These are phyloP conservation scores for Laupala kohalensis DNA, from an alignment of 1,140 invertebrate species.

Conservation along the genomic window DNA sequence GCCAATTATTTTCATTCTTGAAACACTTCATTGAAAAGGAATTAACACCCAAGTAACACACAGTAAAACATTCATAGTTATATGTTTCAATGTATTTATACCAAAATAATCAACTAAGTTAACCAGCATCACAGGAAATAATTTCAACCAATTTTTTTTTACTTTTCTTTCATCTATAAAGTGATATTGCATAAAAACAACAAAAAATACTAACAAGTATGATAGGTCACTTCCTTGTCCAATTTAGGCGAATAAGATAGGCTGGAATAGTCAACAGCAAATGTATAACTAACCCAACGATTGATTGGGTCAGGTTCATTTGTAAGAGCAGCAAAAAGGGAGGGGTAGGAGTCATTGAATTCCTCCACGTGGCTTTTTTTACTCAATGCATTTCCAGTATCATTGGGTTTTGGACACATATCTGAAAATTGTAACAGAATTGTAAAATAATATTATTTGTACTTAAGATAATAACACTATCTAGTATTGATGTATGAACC, in stretches of 20 bases:
- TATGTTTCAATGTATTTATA: too few relatives aligned
- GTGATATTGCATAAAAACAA: not conserved
- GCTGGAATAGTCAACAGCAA: slow-evolving; percentile 56
- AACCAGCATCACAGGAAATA: too few relatives aligned
- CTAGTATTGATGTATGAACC: not conserved
- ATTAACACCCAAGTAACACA: too few relatives aligned
- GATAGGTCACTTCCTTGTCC: slow-evolving; percentile 54
- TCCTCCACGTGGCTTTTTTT: slow-evolving; percentile 80
- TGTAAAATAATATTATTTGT: not conserved
- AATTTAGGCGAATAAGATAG: slow-evolving; percentile 33
- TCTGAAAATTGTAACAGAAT: slow-evolving; percentile 37
- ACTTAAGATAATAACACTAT: not conserved
- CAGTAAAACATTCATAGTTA: too few relatives aligned
- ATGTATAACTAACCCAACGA: slow-evolving; percentile 65
- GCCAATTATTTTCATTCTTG: too few relatives aligned
- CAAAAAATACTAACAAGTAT: slow-evolving; percentile 42
- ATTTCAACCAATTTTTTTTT: not conserved
- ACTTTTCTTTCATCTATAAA: not conserved
- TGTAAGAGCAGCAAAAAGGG: slow-evolving; percentile 69
- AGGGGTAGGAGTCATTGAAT: slow-evolving; percentile 64
- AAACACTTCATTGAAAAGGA: too few relatives aligned
- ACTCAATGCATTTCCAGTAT: slow-evolving; percentile 48
- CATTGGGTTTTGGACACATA: slow-evolving; percentile 75
- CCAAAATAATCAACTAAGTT: too few relatives aligned
- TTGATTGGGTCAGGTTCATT: slow-evolving; percentile 56